Base-by-base conservation (phyloP, 2,797 vertebrate species). In the Sebastes aleutianus region DNA sequence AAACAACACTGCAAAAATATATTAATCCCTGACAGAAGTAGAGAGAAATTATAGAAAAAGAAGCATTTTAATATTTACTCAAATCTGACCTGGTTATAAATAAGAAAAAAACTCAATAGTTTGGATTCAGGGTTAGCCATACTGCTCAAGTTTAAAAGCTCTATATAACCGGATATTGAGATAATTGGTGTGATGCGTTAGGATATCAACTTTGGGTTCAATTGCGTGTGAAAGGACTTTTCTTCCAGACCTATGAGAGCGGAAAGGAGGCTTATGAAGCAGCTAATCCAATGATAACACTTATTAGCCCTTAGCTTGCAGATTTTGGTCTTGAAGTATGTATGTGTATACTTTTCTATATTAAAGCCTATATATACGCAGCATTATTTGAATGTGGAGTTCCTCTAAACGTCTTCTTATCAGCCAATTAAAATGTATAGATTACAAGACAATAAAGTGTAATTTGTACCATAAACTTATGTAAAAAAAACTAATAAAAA, bases 251-350 rank as follows among this genome's bases (percentile, higher is more conserved):
- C 78, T 66, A 82, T 85, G 84, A 84, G 80, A 90, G 90, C 79
- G 76, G 87, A 94, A 91, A 87, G 72, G 65, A 74, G 76, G 77
- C 68, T 92, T 87, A 92, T 89, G 88, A 91, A 83, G 54, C 89
- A 90, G 86, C 74, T 92, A 93, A 95, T 94, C 89, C 85, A 91
- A 87, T 88, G 75, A 93, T 92, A 89, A 92, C 85, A 92, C 83
- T 75, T 86, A 90, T 89, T 89, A 84, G 75, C 59, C 67, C 85
- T 83, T 88, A 84, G 78, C 74, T 85, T 82, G 84, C 87, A 88
- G 79, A 88, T 86, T 88, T 80, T 79, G 20, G 32, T 83, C 75
- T 79, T 78, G 29, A 80, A 69, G 77, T 82, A 74, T 85, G 32
- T 81, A 62, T 80, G 70, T 85, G 70, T 76, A 70, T 34, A 73